Percentiles rank a stretch among this genome's conserved stretches.
phyloP scores from a whole-genome alignment of 2,113 vertebrate species.

The Podarcis muralis region DNA sequence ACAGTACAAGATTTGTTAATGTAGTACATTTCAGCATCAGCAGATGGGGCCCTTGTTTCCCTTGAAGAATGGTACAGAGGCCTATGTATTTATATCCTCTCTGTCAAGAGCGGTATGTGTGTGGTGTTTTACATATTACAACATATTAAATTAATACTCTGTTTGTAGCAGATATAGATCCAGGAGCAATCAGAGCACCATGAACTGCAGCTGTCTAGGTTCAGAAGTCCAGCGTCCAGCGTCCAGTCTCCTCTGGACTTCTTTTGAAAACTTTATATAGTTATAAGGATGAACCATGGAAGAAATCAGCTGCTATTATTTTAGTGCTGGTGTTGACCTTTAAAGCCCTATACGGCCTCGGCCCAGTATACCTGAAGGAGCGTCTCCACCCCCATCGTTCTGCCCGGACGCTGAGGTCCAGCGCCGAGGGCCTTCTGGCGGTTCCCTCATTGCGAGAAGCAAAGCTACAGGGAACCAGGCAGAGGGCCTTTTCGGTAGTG shows the following conservation, averaged over 20 bases:
- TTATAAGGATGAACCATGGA: not conserved
- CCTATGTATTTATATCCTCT: slow-evolving; percentile 70
- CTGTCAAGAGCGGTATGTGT: slow-evolving; percentile 45
- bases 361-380: too few species aligned
- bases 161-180: slow-evolving; percentile 64
- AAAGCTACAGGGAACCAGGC: too few species aligned
- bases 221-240: slow-evolving; percentile 42
- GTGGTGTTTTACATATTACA: slow-evolving; percentile 58
- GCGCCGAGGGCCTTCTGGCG: too few species aligned
- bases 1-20: slow-evolving; percentile 61
- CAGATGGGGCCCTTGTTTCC: slow-evolving; percentile 87
- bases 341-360: too few species aligned
- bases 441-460: too few species aligned
- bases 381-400: too few species aligned
- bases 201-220: slow-evolving; percentile 21
- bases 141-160: slow-evolving; percentile 62
- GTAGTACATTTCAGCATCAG: slow-evolving; percentile 82
- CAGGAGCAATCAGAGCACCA: slow-evolving; percentile 29
- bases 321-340: too few species aligned
- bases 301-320: not conserved
- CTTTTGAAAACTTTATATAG: slow-evolving; percentile 1
- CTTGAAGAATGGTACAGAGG: slow-evolving; percentile 72
- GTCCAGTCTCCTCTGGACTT: not conserved
- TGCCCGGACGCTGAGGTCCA: too few species aligned
- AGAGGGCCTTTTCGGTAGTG: too few species aligned